Base-by-base conservation (phyloP, 2,797 vertebrate genomes). In the Arrhamphus sclerolepis region DNA sequence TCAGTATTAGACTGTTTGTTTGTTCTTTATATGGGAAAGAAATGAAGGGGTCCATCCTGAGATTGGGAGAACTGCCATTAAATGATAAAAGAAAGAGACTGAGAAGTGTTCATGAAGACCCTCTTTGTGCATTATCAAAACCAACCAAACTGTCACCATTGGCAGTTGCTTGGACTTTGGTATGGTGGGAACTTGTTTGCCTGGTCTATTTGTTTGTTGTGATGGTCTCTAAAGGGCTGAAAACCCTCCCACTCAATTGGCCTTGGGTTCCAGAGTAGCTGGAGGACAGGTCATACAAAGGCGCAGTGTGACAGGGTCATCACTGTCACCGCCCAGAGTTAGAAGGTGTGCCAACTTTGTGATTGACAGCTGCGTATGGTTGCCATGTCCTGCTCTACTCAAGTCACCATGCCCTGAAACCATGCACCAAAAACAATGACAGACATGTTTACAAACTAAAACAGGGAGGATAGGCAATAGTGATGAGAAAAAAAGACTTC, bases 181-280 rank as follows among this genome's bases (percentile, higher is more conserved):
- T 77, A 52, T 66, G 78, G 82, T 89, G 89, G 82, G 87, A 89
- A 89, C 85, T 89, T 87, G 83, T 87, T 88, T 87, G 75, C 77
- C 82, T 75, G 62, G 49, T 81, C 73, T 81, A 75, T 87, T 87
- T 88, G 80, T 87, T 88, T 89, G 84, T 90, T 85, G 83, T 82
- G 79, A 85, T 85, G 81, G 79, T 77, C 62, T 82, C 54, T 62
- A 50, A 72, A 63, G 44, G 66, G 46, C 16, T 3, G 20, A 7
- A 42, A 39, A 58, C 58, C 72, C 82, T 80, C 82, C 85, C 62
- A 85, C 81, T 87, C 79, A 80, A 83, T 85, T 83, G 86, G 75
- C 79, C 62, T 73, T 83, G 81, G 77, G 77, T 77, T 82, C 53
- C 70, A 70, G 63, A 81, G 76, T 80, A 80, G 72, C 65, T 80